phyloP scores from a whole-genome alignment of 2,888 invertebrate species.

The Unio delphinus region DNA sequence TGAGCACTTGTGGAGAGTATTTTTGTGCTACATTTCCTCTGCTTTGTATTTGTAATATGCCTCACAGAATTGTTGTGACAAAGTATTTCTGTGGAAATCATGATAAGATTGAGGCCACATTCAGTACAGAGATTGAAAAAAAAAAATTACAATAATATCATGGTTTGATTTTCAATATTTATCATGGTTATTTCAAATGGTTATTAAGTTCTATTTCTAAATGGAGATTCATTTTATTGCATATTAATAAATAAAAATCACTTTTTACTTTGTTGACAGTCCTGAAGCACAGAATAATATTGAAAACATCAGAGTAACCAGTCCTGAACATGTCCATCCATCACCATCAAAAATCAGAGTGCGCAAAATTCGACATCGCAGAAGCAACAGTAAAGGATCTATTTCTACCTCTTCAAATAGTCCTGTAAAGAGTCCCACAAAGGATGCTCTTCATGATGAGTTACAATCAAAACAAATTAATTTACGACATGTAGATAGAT shows the following conservation, averaged over 20 bases:
- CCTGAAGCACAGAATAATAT: not conserved
- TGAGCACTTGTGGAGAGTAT: no score
- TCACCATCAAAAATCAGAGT: slow-evolving; percentile 63
- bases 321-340: slow-evolving; percentile 57
- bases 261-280: not conserved
- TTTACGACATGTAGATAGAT: slow-evolving; percentile 42
- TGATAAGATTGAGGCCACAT: no score
- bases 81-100: no score
- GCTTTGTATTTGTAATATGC: no score
- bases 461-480: slow-evolving; percentile 44
- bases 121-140: no score
- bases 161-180: no score
- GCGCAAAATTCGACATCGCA: slow-evolving; percentile 68
- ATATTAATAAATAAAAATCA: not conserved
- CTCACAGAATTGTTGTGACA: no score
- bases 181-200: no score
- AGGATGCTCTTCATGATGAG: slow-evolving; percentile 58
- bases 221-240: not conserved
- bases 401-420: slow-evolving; percentile 53
- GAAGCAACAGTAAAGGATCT: slow-evolving; percentile 67
- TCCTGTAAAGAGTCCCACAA: slow-evolving; percentile 59
- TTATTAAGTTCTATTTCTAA: no score
- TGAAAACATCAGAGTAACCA: slow-evolving; percentile 39
- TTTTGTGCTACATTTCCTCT: no score
- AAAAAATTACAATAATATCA: no score